Evolutionary conservation across 2,888 invertebrate species (phyloP).

Genomic region (Amitus sp.): DNA sequence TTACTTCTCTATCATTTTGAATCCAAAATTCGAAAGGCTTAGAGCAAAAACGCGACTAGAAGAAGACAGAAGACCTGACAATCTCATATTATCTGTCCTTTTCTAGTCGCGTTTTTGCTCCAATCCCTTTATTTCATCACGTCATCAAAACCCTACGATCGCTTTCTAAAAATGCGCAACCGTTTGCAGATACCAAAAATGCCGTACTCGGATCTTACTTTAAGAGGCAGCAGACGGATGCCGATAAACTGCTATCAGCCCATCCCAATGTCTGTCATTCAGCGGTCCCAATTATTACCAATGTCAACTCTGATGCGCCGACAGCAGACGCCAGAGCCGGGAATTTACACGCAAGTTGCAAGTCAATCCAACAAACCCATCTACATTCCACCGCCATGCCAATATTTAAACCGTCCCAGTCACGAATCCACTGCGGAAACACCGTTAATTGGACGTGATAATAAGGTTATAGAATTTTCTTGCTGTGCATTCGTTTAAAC

Average conservation of each 20-base stretch:
- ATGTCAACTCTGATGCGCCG: conserved; percentile 61
- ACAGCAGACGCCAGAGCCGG: conserved; percentile 55
- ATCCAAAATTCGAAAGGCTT: no score
- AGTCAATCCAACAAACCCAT: conserved; percentile 57
- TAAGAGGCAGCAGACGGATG: conserved; percentile 56
- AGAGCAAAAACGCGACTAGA: no score
- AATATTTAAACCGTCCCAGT: conserved; percentile 51
- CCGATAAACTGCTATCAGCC: conserved; percentile 62
- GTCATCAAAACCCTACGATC: neutral
- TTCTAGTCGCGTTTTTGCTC: no score
- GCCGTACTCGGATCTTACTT: conserved; percentile 58
- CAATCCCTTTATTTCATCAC: no score
- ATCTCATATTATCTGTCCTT: no score
- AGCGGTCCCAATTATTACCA: conserved; percentile 58
- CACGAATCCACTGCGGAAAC: conserved; percentile 62
- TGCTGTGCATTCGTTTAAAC: neutral
- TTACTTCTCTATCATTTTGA: no score
- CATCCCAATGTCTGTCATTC: conserved; percentile 54
- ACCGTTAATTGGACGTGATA: conserved; percentile 62
- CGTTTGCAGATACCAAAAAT: conserved; percentile 52
- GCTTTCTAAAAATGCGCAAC: conserved; percentile 2
- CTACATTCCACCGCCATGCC: conserved; percentile 60
- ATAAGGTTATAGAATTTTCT: conserved; percentile 52
- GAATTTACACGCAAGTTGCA: conserved; percentile 59
- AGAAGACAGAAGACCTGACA: no score